phyloP scores from a whole-genome alignment of 2,888 invertebrate species.

The Sarcophaga rosellei region DNA sequence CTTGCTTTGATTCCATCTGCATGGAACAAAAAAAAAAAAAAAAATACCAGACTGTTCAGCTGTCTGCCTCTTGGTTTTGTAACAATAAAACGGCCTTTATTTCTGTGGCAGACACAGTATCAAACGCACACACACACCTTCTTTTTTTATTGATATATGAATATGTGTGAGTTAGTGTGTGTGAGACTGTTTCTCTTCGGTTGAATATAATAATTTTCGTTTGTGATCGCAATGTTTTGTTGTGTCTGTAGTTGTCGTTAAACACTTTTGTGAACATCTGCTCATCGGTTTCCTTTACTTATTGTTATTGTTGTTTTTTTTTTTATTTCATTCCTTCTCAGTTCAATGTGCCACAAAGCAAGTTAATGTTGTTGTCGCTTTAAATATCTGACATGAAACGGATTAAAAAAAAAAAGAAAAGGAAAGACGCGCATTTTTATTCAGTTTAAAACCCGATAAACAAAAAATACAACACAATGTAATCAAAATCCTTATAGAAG shows the following conservation, averaged over 20 bases:
- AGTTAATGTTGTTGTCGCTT: slow-evolving; percentile 8
- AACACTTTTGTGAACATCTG: slow-evolving; percentile 79
- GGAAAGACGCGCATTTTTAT: background rate
- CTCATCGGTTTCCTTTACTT: slow-evolving; percentile 74
- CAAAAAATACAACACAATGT: no score
- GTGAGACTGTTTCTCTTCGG: background rate
- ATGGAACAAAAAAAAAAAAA: no score
- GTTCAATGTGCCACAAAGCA: slow-evolving; percentile 46
- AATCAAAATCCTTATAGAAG: no score
- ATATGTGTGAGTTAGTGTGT: background rate
- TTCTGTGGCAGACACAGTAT: background rate
- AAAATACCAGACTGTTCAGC: slow-evolving; percentile 37
- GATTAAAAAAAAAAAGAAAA: background rate
- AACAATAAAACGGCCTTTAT: slow-evolving; percentile 32
- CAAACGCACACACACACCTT: slow-evolving; percentile 14
- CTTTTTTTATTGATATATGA: background rate
- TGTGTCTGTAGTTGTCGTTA: slow-evolving; percentile 45
- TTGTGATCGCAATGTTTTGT: slow-evolving; percentile 50
- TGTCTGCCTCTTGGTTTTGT: slow-evolving; percentile 38
- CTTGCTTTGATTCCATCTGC: no score
- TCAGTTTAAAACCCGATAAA: no score
- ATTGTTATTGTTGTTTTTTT: slow-evolving; percentile 68
- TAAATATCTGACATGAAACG: background rate
- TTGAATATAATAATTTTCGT: background rate
- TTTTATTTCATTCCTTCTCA: slow-evolving; percentile 69